Evolutionary conservation across 2,113 vertebrate species (phyloP).

Genomic region (Aptenodytes patagonicus): DNA sequence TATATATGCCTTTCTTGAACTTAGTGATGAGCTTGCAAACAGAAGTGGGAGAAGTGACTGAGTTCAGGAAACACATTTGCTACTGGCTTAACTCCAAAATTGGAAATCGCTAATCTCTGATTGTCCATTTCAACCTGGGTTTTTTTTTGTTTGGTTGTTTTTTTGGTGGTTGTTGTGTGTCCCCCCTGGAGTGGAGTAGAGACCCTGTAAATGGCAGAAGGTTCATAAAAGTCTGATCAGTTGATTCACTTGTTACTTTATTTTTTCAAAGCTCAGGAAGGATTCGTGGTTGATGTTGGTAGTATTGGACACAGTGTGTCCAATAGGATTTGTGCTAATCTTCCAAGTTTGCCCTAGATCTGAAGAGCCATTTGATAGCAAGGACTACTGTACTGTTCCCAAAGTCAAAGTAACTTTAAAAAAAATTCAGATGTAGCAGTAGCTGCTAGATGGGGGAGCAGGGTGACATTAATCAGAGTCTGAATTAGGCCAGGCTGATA

Average conservation of each 20-base stretch:
- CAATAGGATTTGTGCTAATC: too few relatives aligned
- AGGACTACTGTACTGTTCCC: neutral
- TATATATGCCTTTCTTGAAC: neutral
- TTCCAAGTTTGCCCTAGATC: neutral
- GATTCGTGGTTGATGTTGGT: neutral
- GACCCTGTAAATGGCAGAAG: neutral
- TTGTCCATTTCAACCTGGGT: neutral
- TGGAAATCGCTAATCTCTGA: neutral
- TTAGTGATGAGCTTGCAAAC: neutral
- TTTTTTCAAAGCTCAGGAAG: neutral
- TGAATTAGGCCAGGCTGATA: neutral
- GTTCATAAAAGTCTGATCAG: neutral
- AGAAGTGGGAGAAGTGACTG: neutral
- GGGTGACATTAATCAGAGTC: neutral
- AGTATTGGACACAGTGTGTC: fast-evolving
- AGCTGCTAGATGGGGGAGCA: neutral
- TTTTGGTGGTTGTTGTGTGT: too few relatives aligned
- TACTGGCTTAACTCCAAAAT: neutral
- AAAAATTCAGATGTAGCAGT: neutral
- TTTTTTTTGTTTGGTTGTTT: neutral
- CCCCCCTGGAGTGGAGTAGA: neutral
- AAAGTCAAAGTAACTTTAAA: neutral
- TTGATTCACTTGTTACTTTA: neutral
- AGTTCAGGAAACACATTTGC: neutral
- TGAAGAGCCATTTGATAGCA: neutral